phyloP scores from a whole-genome alignment of 2,888 invertebrate genomes.

The Luperina nickerlii region DNA sequence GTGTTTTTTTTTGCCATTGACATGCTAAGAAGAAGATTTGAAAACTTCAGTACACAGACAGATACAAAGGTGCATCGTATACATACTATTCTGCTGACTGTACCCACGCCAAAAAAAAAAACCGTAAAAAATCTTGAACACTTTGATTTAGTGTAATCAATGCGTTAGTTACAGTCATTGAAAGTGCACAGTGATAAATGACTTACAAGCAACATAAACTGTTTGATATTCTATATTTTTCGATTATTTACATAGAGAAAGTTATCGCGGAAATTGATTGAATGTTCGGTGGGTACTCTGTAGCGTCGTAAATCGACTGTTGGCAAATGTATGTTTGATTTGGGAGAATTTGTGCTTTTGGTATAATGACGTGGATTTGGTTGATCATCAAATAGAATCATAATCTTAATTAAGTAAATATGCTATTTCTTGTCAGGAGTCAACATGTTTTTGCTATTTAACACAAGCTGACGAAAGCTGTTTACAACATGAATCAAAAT shows the following conservation, averaged over 20 bases:
- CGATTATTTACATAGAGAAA: constrained; percentile 64
- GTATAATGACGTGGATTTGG: not conserved
- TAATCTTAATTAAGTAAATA: not conserved
- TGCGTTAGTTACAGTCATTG: constrained; percentile 39
- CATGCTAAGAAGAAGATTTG: not conserved
- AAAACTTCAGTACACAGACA: not conserved
- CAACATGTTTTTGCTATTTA: no score
- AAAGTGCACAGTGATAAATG: constrained; percentile 46
- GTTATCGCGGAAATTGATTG: constrained; percentile 49
- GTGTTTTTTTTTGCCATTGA: not conserved
- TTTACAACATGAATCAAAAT: not conserved
- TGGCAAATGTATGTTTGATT: constrained; percentile 36
- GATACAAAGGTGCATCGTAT: not conserved
- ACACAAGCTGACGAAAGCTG: not conserved
- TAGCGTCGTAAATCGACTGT: constrained; percentile 15
- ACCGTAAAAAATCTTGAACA: not conserved
- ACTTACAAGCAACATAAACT: constrained; percentile 18
- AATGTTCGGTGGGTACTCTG: not conserved
- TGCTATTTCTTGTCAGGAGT: not conserved
- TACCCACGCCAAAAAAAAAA: not conserved
- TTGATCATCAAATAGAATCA: not conserved
- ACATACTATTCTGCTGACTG: not conserved
- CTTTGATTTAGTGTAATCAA: constrained; percentile 24
- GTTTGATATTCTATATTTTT: constrained; percentile 45
- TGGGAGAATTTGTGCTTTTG: not conserved